These are phyloP conservation scores for Nomada lathburiana DNA, from an alignment of 2,888 invertebrate species.

Conservation along the genomic window DNA sequence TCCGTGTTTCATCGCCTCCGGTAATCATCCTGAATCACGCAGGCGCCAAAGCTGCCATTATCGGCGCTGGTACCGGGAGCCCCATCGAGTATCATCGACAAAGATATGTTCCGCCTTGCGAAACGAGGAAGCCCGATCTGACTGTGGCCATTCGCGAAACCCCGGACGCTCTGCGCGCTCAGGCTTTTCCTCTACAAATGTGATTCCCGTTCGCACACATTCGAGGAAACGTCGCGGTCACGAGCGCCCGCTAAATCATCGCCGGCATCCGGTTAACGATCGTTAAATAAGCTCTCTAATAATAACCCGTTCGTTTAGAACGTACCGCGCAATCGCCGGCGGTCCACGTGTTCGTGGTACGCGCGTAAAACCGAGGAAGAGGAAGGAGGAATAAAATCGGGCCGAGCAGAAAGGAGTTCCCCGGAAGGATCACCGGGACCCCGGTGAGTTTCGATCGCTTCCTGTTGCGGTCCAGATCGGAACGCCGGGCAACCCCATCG, in stretches of 20 bases:
- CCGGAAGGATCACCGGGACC: constrained; percentile 21
- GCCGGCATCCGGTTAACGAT: constrained; percentile 1
- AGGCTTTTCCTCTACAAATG: neutral
- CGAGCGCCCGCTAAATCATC: neutral
- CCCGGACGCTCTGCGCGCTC: neutral
- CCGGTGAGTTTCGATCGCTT: constrained; percentile 29
- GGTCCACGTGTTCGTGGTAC: no score
- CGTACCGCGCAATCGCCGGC: neutral
- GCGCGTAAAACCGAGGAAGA: neutral
- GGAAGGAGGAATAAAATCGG: neutral
- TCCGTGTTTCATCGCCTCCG: neutral
- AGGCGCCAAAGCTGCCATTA: constrained; percentile 18
- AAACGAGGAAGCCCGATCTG: neutral
- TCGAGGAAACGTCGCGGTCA: neutral
- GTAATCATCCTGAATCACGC: constrained; percentile 26
- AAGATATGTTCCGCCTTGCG: neutral
- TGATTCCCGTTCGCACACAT: neutral
- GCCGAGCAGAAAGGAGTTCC: neutral
- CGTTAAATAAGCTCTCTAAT: constrained; percentile 6
- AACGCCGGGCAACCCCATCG: neutral
- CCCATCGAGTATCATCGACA: neutral
- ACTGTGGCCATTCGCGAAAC: neutral
- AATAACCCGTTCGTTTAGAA: neutral
- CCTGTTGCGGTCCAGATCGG: constrained; percentile 52
- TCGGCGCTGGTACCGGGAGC: constrained; percentile 1